Conservation (phyloP, 2,888 invertebrate genomes). For the Diaphora mendica region DNA sequence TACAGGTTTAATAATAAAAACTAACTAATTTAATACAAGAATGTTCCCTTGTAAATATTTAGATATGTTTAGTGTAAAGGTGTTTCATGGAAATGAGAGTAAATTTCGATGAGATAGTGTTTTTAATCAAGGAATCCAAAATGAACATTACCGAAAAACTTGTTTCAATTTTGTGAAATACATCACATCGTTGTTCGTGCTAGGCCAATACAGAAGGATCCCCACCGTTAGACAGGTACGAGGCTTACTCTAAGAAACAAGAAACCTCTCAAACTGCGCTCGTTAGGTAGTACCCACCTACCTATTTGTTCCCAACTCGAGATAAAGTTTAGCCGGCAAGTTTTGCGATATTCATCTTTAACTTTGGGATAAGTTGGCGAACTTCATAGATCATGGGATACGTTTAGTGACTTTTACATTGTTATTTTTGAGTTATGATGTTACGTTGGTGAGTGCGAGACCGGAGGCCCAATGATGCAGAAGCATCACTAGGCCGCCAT, state of each 20-base stretch:
- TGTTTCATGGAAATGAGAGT: no score
- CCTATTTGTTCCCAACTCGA: constrained; percentile 44
- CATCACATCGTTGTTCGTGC: neutral
- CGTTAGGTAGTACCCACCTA: constrained; percentile 57
- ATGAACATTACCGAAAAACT: no score
- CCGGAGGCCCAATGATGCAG: no score
- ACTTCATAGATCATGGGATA: constrained; percentile 56
- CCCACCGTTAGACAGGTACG: constrained; percentile 26
- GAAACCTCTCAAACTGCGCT: constrained; percentile 55
- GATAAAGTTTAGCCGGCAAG: constrained; percentile 60
- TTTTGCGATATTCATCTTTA: constrained; percentile 67
- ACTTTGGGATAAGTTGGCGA: constrained; percentile 50
- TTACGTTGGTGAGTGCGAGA: constrained; percentile 12
- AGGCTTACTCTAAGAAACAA: constrained; percentile 44
- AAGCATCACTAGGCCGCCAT: no score
- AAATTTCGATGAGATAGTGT: no score
- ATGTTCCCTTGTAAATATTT: neutral
- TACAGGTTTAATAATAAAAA: no score
- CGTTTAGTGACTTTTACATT: constrained; percentile 48
- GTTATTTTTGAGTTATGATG: constrained; percentile 42
- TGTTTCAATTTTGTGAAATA: no score
- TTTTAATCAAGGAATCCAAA: no score
- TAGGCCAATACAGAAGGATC: constrained; percentile 7
- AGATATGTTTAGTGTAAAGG: no score
- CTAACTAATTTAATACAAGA: neutral